Percentiles rank a stretch among this genome's conserved stretches.
These are phyloP conservation scores for Lophotriccus pileatus DNA, from an alignment of 2,797 vertebrate genomes.

Conservation along the genomic window DNA sequence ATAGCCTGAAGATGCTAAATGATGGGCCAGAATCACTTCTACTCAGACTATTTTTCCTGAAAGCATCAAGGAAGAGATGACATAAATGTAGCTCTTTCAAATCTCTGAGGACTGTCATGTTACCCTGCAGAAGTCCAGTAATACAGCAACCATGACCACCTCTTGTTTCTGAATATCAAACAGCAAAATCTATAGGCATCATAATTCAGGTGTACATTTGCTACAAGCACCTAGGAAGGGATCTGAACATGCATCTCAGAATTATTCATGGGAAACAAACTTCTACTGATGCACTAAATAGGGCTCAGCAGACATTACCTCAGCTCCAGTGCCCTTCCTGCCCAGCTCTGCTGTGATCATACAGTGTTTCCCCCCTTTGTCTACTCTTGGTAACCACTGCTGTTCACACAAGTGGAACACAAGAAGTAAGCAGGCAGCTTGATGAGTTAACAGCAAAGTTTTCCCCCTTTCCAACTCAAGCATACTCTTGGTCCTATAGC, in stretches of 20 bases:
- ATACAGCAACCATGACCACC: background rate
- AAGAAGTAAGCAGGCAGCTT: background rate
- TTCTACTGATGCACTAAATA: background rate
- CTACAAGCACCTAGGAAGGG: background rate
- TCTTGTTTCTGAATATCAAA: background rate
- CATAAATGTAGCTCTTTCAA: background rate
- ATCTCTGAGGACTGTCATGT: background rate
- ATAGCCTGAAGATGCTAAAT: background rate
- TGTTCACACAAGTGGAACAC: background rate
- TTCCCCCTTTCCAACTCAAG: background rate
- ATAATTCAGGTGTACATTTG: background rate
- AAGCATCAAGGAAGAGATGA: background rate
- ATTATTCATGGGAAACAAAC: background rate
- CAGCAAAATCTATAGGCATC: background rate
- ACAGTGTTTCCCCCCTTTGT: background rate
- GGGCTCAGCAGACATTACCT: background rate
- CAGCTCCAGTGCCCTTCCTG: slow-evolving; percentile 20
- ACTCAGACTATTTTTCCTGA: background rate
- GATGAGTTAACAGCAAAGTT: background rate
- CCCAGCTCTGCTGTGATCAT: background rate
- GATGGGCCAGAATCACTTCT: background rate
- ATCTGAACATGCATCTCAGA: background rate
- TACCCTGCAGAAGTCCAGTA: background rate
- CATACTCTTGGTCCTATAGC: background rate
- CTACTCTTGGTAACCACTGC: background rate